These are phyloP conservation scores for Galeruca laticollis DNA, from an alignment of 2,888 invertebrate genomes.

Conservation along the genomic window DNA sequence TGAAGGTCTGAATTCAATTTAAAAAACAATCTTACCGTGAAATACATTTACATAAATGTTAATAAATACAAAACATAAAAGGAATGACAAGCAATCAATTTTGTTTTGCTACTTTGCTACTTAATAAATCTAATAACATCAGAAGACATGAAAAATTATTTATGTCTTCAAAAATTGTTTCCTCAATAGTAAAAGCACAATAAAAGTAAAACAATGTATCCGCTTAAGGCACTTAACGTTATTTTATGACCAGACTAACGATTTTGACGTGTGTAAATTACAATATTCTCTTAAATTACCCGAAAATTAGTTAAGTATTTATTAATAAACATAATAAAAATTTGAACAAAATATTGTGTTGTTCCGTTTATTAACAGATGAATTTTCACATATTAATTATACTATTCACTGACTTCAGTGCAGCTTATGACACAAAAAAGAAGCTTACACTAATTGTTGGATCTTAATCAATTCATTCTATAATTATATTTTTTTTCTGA, in stretches of 20 bases:
- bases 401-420: too few relatives aligned
- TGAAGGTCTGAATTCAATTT: background rate
- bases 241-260: background rate
- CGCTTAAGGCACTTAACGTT: background rate
- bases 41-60: background rate
- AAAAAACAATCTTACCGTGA: background rate
- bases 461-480: too few relatives aligned
- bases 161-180: constrained; percentile 15
- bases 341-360: too few relatives aligned
- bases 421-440: too few relatives aligned
- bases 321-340: background rate
- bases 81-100: background rate
- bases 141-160: background rate
- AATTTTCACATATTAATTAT: too few relatives aligned
- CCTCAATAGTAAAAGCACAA: constrained; percentile 11
- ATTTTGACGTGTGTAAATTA: background rate
- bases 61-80: background rate
- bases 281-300: background rate
- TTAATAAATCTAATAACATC: background rate
- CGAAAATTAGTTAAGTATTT: background rate
- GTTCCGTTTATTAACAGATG: too few relatives aligned
- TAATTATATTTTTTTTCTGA: too few relatives aligned
- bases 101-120: constrained; percentile 4
- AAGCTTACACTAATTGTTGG: too few relatives aligned
- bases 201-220: constrained; percentile 12